phyloP scores from a whole-genome alignment of 2,113 vertebrate genomes.

The Glareola pratincola region DNA sequence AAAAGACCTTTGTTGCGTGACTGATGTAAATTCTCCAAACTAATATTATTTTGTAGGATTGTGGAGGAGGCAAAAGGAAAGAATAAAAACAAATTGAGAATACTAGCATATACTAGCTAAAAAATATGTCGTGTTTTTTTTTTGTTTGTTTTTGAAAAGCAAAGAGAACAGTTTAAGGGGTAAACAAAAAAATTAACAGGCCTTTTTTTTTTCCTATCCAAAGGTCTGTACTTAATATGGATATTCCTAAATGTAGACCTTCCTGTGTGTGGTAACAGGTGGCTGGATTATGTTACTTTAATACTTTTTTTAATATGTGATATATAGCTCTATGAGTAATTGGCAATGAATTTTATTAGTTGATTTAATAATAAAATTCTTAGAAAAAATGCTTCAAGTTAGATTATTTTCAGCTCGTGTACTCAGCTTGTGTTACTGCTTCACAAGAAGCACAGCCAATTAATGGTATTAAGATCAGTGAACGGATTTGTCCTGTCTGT shows the following conservation, averaged over 20 bases:
- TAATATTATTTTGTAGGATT: not conserved
- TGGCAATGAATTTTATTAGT: not conserved
- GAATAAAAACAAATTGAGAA: not conserved
- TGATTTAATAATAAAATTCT: not conserved
- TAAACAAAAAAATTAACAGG: not conserved
- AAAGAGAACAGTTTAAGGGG: not conserved
- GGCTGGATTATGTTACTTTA: not conserved
- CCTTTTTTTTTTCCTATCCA: not conserved
- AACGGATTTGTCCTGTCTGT: not conserved
- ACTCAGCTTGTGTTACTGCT: not conserved
- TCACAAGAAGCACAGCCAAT: not conserved
- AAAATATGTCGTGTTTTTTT: accelerated
- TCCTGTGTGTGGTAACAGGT: not conserved
- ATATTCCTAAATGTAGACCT: not conserved
- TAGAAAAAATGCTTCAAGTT: not conserved
- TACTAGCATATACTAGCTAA: not conserved
- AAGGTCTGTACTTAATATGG: not conserved
- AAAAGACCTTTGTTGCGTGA: not conserved
- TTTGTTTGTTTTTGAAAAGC: not conserved
- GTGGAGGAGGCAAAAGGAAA: not conserved
- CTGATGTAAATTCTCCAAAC: not conserved
- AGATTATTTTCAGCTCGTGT: not conserved
- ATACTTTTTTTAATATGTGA: not conserved
- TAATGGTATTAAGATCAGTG: not conserved
- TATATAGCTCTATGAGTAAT: not conserved